Evolutionary conservation across 2,113 vertebrate genomes (phyloP), one percentile per base, ranked within the genome.

Genomic region (Phaetusa simplex): DNA sequence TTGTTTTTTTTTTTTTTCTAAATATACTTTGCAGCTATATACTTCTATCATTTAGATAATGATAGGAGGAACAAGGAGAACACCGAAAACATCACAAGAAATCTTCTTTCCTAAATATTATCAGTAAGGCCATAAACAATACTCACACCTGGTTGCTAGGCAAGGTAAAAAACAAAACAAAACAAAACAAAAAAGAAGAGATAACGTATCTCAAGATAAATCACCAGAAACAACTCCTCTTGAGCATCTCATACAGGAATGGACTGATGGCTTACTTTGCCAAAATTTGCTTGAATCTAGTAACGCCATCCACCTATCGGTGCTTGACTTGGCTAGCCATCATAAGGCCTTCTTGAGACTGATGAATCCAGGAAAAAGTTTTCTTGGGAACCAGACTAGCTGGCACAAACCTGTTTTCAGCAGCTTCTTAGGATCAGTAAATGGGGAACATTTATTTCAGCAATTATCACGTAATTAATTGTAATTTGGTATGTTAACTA

Each of bases 211-310:
- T 66, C n/a, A 84, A 42, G 21, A 38, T 59, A 70, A 88, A 80
- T 45, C n/a, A 62, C 19, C 24, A 66, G 56, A 85, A 85, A 66
- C 1, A 71, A 4, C 6, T 74, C 11, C 9, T 32, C 29, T 32
- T 32, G 24, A 90, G 8, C 11, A 15, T 36, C 84, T 81, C 29
- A 29, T 14, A 40, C 14, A 56, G 27, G 22, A 87, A 73, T 12
- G 8, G 13, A 47, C 17, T 12, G 12, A 61, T 0, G 1, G 9
- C 8, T 36, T 62, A 26, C 3, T 30, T 64, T 64, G 10, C 12
- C 7, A 90, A 50, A 32, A 71, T 20, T 76, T 82, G 7, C 8
- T 76, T 88, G 22, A 71, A 34, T 43, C 14, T 36, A 40, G 22
- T 23, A 78, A 58, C 7, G 11, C 4, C 12, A 61, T 27, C 4